Percentiles rank a stretch among this genome's conserved stretches.
Evolutionary conservation across 2,888 invertebrate genomes (phyloP).

Genomic region (Ichneumoninae sp.): DNA sequence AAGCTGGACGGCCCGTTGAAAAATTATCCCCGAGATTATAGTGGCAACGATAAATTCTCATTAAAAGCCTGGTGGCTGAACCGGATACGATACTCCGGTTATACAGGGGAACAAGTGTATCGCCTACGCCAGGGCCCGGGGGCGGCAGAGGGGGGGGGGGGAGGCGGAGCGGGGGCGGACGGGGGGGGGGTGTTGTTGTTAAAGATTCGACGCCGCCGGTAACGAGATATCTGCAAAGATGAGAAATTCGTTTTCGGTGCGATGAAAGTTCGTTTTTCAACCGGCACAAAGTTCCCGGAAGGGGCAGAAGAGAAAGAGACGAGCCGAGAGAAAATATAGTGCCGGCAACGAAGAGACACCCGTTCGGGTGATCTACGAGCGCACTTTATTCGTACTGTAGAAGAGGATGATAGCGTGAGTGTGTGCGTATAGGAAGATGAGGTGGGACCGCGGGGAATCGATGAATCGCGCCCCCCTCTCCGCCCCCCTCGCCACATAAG

Average conservation of each 20-base stretch:
- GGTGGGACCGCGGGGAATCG: constrained; percentile 9
- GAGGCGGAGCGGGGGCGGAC: too few species aligned
- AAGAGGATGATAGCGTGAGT: neutral
- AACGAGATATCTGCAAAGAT: constrained; percentile 43
- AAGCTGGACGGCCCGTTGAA: constrained; percentile 5
- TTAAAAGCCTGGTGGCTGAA: constrained; percentile 43
- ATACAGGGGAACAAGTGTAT: constrained; percentile 8
- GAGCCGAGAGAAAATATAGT: constrained; percentile 14
- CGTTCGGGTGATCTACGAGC: constrained; percentile 39
- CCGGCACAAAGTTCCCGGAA: neutral
- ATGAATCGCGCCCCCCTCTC: neutral
- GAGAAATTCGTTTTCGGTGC: constrained; percentile 29
- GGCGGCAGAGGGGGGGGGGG: too few species aligned
- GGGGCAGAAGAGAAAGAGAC: constrained; percentile 26
- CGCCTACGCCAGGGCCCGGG: neutral
- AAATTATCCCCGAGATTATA: constrained; percentile 30
- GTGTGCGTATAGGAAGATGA: constrained; percentile 3
- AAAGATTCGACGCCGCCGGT: constrained; percentile 28
- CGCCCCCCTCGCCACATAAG: neutral
- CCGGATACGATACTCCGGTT: constrained; percentile 30
- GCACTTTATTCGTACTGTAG: constrained; percentile 36
- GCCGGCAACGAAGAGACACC: neutral
- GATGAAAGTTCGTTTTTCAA: neutral
- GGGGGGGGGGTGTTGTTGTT: neutral
- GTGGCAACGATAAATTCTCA: constrained; percentile 62